Percentiles rank a stretch among this genome's conserved stretches.
Conservation (phyloP, 2,797 vertebrate genomes). For the Zenarchopterus dispar region DNA sequence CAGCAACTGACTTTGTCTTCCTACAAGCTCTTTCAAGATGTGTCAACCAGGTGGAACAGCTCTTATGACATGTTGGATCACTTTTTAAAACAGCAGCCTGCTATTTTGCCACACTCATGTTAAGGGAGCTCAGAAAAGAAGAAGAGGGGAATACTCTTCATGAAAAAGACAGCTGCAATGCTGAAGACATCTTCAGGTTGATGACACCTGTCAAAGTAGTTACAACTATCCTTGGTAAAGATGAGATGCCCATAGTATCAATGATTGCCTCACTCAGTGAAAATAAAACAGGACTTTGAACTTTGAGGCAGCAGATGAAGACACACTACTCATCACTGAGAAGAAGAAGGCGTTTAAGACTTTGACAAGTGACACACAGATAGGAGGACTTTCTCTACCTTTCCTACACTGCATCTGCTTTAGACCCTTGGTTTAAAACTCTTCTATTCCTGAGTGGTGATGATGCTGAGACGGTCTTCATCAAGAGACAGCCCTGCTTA, state of each 20-base stretch:
- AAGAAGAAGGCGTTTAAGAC: constrained; percentile 3
- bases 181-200: constrained; percentile 1
- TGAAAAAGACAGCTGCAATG: neutral
- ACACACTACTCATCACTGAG: constrained; percentile 2
- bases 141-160: constrained; percentile 1
- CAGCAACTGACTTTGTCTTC: neutral
- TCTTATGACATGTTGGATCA: neutral
- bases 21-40: neutral
- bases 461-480: neutral
- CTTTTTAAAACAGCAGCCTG: neutral
- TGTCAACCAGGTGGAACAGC: neutral
- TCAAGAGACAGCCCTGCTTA: neutral
- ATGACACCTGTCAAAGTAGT: constrained; percentile 6
- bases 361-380: neutral
- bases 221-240: neutral
- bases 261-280: neutral
- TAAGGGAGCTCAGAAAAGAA: constrained; percentile 5
- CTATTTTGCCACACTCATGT: neutral
- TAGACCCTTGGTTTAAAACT: neutral
- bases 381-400: neutral
- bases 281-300: neutral
- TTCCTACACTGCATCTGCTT: neutral
- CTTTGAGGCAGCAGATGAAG: neutral
- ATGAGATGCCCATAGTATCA: neutral
- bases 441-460: constrained; percentile 1